Conservation (phyloP, 2,113 vertebrate genomes). For the Trematomus loennbergii region DNA sequence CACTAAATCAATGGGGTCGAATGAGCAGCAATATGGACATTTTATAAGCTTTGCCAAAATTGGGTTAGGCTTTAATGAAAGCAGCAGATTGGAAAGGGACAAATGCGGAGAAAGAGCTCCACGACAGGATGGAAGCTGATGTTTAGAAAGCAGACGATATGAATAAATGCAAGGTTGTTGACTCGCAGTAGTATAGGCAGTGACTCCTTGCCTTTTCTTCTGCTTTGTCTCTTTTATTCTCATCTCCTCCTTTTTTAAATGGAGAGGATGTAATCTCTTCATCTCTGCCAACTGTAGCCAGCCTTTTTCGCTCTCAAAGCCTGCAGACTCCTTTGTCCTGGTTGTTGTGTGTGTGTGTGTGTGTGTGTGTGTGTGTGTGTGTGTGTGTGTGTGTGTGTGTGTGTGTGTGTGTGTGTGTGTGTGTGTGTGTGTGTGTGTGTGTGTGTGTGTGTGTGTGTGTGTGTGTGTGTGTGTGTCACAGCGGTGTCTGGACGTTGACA, state of each 20-base stretch:
- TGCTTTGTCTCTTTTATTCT: constrained; percentile 83
- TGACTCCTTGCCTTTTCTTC: constrained; percentile 71
- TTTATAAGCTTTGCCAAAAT: constrained; percentile 86
- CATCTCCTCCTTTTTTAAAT: constrained; percentile 85
- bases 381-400: constrained; percentile 36
- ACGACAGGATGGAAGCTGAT: constrained; percentile 11
- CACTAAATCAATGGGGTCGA: constrained; percentile 88
- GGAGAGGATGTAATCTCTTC: constrained; percentile 89
- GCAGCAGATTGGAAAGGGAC: constrained; percentile 58
- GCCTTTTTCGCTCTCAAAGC: constrained; percentile 93
- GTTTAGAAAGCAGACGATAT: constrained; percentile 44
- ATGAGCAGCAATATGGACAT: constrained; percentile 86
- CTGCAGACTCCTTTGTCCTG: constrained; percentile 91
- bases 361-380: constrained; percentile 60
- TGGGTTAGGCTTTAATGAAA: constrained; percentile 77
- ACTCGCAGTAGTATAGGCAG: constrained; percentile 45
- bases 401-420: constrained; percentile 39
- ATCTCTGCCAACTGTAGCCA: constrained; percentile 93
- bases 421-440: constrained; percentile 70
- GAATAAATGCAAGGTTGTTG: constrained; percentile 65
- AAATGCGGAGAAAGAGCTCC: constrained; percentile 49
- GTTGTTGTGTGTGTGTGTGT: constrained; percentile 77
- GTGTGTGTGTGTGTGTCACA: constrained; percentile 75
- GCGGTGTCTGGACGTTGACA: constrained; percentile 87
- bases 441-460: constrained; percentile 60